Evolutionary conservation across 2,797 vertebrate genomes (phyloP), one percentile per base, ranked within the genome.

Genomic region (Cirrhinus molitorella): DNA sequence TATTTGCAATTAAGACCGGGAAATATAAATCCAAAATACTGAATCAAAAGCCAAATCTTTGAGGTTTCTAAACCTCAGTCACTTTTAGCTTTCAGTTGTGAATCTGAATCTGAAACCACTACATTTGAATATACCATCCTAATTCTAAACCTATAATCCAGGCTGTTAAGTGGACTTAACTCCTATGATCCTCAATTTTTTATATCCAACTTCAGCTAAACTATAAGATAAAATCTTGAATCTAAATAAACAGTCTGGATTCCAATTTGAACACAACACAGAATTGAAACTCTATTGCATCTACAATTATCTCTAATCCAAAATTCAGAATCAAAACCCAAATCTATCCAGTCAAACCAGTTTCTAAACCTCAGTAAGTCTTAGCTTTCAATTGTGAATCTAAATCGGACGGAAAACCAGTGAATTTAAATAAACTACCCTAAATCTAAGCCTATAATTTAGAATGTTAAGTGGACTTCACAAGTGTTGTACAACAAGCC

Each of bases 361-460:
- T 19, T 28, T 76, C 55, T 59, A 25, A 76, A 43, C 34, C 55
- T 25, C 5, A 34, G 3, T 23, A n/a, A 13, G 49, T 53, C 4
- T 79, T 16, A 14, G 16, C 34, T 53, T 53, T 68, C 6, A 37
- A 47, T 25, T 25, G 9, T 43, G 16, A 28, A 43, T 25, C 14
- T 28, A 25, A 71, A 47, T 40, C n/a, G 10, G 53, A 40, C 11
- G 3, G 40, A 77, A 47, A 73, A 34, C 11, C 25, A 14, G 4
- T 57, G 51, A 74, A 75, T 57, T 23, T 37, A 19, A 65, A 65
- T 65, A 65, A 10, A 65, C 61, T 19, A 75, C 31, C 7, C 17
- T 65, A 45, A 65, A 63, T 78, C 12, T 28, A 61, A 61, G 59
- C 34, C 37, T n/a, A 49, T 47, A 78, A 65, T 45, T 25, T 43